Conservation (phyloP, 2,888 invertebrate genomes). For the Melinaea marsaeus region DNA sequence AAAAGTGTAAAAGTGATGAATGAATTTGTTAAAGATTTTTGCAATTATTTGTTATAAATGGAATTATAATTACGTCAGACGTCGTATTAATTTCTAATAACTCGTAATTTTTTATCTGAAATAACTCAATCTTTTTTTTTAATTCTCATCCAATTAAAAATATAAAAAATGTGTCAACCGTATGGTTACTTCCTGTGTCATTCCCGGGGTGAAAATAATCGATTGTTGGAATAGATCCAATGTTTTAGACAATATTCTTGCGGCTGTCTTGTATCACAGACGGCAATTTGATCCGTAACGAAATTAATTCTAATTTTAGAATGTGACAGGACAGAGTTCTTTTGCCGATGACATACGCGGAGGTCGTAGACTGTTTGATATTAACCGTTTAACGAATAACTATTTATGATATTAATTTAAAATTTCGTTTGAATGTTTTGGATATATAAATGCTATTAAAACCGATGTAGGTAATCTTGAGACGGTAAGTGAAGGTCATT, state of each 20-base stretch:
- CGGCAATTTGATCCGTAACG: slow-evolving; percentile 65
- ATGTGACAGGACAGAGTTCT: slow-evolving; percentile 40
- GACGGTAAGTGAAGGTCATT: slow-evolving; percentile 47
- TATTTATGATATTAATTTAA: not conserved
- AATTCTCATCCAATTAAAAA: not conserved
- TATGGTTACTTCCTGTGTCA: slow-evolving; percentile 52
- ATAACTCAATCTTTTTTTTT: too few relatives aligned
- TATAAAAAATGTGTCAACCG: slow-evolving; percentile 7
- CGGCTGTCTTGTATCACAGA: slow-evolving; percentile 63
- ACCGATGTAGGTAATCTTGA: slow-evolving; percentile 18
- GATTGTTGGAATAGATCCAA: slow-evolving; percentile 70
- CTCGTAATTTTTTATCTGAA: too few relatives aligned
- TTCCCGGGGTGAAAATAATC: slow-evolving; percentile 64
- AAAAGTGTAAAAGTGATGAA: slow-evolving; percentile 1
- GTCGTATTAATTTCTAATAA: too few relatives aligned
- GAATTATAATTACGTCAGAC: too few relatives aligned
- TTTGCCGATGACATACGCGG: slow-evolving; percentile 25
- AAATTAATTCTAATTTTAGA: slow-evolving; percentile 69
- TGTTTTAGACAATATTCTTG: slow-evolving; percentile 57
- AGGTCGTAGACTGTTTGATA: not conserved
- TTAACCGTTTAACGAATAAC: not conserved
- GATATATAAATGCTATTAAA: not conserved
- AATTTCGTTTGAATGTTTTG: not conserved
- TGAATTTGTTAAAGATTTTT: not conserved
- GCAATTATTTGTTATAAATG: too few relatives aligned